A percentile compares a stretch with the other conserved stretches of the same genome.
These are phyloP conservation scores for Habropoda laboriosa DNA, from an alignment of 1,140 invertebrate species.

Conservation along the genomic window DNA sequence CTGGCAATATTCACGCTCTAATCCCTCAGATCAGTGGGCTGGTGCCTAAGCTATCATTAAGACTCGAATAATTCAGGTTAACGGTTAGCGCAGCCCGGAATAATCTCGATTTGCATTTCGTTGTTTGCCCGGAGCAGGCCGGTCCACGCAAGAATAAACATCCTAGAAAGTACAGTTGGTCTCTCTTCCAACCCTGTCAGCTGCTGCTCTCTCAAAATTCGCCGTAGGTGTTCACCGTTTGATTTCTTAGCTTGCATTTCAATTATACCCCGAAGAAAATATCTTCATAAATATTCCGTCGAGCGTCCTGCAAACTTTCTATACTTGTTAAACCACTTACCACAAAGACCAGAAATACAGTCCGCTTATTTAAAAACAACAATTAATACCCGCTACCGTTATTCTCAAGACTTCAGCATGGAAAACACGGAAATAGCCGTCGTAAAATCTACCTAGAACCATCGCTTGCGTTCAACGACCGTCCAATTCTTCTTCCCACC, in stretches of 20 bases:
- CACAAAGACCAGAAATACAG: too few relatives aligned
- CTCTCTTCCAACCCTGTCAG: conserved; percentile 18
- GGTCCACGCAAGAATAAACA: conserved; percentile 72
- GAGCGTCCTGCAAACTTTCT: too few relatives aligned
- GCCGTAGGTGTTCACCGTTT: background rate
- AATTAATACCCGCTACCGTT: too few relatives aligned
- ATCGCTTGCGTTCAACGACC: too few relatives aligned
- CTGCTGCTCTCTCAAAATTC: conserved; percentile 42
- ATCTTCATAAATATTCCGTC: too few relatives aligned
- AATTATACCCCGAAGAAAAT: too few relatives aligned
- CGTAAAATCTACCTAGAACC: too few relatives aligned
- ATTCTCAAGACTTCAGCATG: too few relatives aligned
- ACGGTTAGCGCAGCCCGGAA: conserved; percentile 75
- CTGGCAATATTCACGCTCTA: conserved; percentile 80
- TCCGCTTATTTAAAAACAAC: too few relatives aligned
- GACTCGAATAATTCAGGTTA: conserved; percentile 83
- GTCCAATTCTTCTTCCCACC: too few relatives aligned
- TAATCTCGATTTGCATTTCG: conserved; percentile 82
- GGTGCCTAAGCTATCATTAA: conserved; percentile 82
- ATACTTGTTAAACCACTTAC: too few relatives aligned
- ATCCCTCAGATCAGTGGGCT: conserved; percentile 80
- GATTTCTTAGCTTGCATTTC: conserved; percentile 37
- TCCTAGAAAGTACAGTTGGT: conserved; percentile 50
- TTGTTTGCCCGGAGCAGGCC: conserved; percentile 71
- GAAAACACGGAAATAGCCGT: too few relatives aligned